These are phyloP conservation scores for Rhodophaea formosa DNA, from an alignment of 2,888 invertebrate species.

Conservation along the genomic window DNA sequence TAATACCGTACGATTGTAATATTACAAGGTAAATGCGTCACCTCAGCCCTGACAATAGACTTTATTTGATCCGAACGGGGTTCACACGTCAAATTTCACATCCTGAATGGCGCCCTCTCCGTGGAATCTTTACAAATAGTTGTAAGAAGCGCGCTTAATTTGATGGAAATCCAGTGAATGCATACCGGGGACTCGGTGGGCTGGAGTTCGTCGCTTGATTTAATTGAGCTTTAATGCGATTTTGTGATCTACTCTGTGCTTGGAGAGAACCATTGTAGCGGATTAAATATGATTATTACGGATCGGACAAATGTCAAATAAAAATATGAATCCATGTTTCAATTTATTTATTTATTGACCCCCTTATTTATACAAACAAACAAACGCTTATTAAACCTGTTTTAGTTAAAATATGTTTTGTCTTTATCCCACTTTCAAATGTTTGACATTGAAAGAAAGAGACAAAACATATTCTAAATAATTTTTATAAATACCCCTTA, in stretches of 20 bases:
- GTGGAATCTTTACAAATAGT: slow-evolving; percentile 80
- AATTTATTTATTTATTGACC: too few species aligned
- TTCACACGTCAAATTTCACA: slow-evolving; percentile 80
- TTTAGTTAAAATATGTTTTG: too few species aligned
- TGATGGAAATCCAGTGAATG: slow-evolving; percentile 71
- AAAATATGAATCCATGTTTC: too few species aligned
- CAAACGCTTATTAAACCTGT: too few species aligned
- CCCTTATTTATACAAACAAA: too few species aligned
- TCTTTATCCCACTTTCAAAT: too few species aligned
- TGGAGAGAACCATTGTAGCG: neutral
- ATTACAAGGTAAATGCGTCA: slow-evolving; percentile 56
- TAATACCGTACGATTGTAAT: slow-evolving; percentile 61
- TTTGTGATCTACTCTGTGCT: slow-evolving; percentile 27
- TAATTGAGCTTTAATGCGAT: slow-evolving; percentile 58
- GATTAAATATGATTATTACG: too few species aligned
- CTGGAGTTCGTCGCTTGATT: slow-evolving; percentile 49
- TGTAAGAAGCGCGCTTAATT: slow-evolving; percentile 73
- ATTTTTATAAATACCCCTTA: too few species aligned
- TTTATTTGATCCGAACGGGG: slow-evolving; percentile 55
- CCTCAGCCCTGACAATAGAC: slow-evolving; percentile 57
- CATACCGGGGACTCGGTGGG: slow-evolving; percentile 66
- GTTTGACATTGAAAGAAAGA: too few species aligned
- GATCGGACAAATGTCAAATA: too few species aligned
- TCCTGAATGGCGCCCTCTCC: slow-evolving; percentile 66
- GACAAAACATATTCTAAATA: too few species aligned